Evolutionary conservation across 2,113 vertebrate species (phyloP), one percentile per base, ranked within the genome.

Genomic region (Takifugu bimaculatus): DNA sequence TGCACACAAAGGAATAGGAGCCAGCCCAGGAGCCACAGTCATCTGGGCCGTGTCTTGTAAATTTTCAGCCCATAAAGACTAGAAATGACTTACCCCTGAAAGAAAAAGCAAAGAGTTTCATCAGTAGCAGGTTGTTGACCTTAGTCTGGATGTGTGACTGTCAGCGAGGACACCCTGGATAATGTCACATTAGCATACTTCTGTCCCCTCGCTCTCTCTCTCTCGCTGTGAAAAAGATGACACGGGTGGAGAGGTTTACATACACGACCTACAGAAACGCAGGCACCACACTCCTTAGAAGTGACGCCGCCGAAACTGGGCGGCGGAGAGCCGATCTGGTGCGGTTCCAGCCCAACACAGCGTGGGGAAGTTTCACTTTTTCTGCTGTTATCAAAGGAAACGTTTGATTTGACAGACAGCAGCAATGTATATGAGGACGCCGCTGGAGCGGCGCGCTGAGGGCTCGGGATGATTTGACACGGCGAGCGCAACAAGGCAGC

Each of bases 131-230:
- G 63, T 20, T 60, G 66, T 60, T 50, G 53, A 13, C 28, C 11
- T 62, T 58, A 49, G 62, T 72, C 60, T 54, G 51, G 20, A 50
- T 68, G 32, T 49, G 44, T 47, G 47, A 42, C 39, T 50, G 32
- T 49, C 48, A 45, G 35, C 29, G 47, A 42, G 42, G 35, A 61
- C 62, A 71, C 32, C 12, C 54, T 32, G 63, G 68, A 75, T 77
- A 73, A 85, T 83, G 74, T 85, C 76, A 75, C 68, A 83, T 79
- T 83, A 72, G 75, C 75, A 83, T 85, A 75, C 55, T 13, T 63
- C 63, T 27, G 52, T 70, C 55, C 57, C 26, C 6, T 20, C 0
- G 50, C 71, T 75, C 71, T 71, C 71, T 75, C 71, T 71, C 77
- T 75, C 50, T 79, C 76, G 70, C 45, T 63, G 67, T 77, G 45